phyloP scores from a whole-genome alignment of 2,888 invertebrate species.

The Periphyllus acericola region DNA sequence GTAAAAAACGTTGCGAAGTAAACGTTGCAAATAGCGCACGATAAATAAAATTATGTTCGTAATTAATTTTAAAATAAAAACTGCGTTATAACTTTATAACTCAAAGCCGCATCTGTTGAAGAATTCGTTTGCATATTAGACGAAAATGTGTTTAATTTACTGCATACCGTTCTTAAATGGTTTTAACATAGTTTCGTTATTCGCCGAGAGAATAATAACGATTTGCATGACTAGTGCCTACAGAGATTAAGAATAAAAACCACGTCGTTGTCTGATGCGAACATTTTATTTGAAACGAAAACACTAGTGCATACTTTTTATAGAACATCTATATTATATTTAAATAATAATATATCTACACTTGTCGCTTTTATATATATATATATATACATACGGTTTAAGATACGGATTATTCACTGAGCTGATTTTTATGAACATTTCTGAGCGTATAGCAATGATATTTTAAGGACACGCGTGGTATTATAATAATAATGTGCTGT shows the following conservation, averaged over 20 bases:
- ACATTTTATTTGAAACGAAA: neutral
- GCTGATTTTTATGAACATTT: slow-evolving; percentile 20
- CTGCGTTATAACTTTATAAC: no score
- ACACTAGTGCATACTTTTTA: neutral
- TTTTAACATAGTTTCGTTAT: neutral
- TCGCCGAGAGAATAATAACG: neutral
- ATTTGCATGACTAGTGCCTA: neutral
- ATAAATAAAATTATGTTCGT: no score
- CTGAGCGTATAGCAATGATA: neutral
- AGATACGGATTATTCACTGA: neutral
- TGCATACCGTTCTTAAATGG: neutral
- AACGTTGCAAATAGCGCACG: no score
- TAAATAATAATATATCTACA: neutral
- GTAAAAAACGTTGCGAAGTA: no score
- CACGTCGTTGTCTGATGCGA: neutral
- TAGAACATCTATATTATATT: no score
- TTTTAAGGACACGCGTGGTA: neutral
- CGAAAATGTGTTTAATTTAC: no score
- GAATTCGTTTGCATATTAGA: no score
- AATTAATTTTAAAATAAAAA: no score
- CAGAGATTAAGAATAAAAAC: neutral
- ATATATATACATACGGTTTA: neutral
- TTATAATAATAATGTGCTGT: neutral
- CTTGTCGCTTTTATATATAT: neutral
- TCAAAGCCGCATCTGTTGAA: no score